A percentile compares a stretch with the other conserved stretches of the same genome.
These are phyloP conservation scores for Peribatodes rhomboidaria DNA, from an alignment of 2,888 invertebrate genomes.

Conservation along the genomic window DNA sequence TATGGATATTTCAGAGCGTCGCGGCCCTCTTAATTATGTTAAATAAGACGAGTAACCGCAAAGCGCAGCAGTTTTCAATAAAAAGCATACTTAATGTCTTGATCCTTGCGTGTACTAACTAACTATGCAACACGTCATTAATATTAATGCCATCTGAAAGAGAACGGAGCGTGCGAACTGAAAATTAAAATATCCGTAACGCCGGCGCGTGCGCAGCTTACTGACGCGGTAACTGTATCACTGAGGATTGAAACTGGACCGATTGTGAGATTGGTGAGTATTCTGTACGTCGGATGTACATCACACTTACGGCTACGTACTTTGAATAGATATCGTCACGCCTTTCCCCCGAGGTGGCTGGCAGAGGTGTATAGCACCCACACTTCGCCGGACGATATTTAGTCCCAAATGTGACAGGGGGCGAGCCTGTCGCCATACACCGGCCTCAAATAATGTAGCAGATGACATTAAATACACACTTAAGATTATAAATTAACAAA, in stretches of 20 bases:
- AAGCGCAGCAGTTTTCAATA: neutral
- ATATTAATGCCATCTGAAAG: slow-evolving; percentile 79
- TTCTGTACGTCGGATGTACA: too few relatives aligned
- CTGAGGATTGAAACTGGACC: slow-evolving; percentile 28
- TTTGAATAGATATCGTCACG: too few relatives aligned
- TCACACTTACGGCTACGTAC: neutral
- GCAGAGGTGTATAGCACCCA: too few relatives aligned
- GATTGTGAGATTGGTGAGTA: neutral
- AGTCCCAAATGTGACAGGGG: too few relatives aligned
- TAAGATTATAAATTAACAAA: too few relatives aligned
- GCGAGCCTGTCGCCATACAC: too few relatives aligned
- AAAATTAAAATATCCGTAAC: slow-evolving; percentile 82
- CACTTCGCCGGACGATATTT: too few relatives aligned
- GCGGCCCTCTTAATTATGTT: too few relatives aligned
- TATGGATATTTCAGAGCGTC: too few relatives aligned
- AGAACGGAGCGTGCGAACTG: slow-evolving; percentile 80
- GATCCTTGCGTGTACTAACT: slow-evolving; percentile 3
- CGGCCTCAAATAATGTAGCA: too few relatives aligned
- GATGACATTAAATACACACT: too few relatives aligned
- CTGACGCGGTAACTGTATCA: slow-evolving; percentile 55
- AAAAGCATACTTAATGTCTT: slow-evolving; percentile 48
- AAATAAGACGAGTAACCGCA: neutral
- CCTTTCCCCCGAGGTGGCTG: too few relatives aligned
- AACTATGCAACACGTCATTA: slow-evolving; percentile 58
- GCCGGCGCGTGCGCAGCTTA: slow-evolving; percentile 67